Conservation (phyloP, 2,888 invertebrate genomes). For the Apotomis betuletana region DNA sequence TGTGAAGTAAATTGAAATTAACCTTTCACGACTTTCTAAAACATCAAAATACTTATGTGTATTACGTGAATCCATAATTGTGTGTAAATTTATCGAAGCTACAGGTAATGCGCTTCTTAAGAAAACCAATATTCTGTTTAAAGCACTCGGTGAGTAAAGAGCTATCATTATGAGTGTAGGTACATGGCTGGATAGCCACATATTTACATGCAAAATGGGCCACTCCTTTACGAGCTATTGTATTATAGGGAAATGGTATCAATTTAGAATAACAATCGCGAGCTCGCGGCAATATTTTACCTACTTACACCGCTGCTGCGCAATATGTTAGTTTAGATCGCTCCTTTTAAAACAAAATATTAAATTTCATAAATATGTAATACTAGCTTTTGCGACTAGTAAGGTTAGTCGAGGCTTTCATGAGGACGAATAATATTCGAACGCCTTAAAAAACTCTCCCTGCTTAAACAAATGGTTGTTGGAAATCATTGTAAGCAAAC, state of each 20-base stretch:
- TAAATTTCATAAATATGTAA: too few species aligned
- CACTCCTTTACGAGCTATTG: constrained; percentile 21
- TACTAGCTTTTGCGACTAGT: too few species aligned
- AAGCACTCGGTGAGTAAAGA: neutral
- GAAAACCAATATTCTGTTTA: neutral
- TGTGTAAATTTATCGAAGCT: neutral
- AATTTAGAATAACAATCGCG: constrained; percentile 12
- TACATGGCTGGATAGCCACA: neutral
- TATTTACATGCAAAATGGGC: constrained; percentile 3
- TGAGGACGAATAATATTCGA: too few species aligned
- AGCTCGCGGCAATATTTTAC: neutral
- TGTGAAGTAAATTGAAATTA: constrained; percentile 15
- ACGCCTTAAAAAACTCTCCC: too few species aligned
- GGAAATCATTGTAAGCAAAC: constrained; percentile 1
- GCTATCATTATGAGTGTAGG: constrained; percentile 3
- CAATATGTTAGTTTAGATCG: neutral
- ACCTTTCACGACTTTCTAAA: constrained; percentile 25
- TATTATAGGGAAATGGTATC: constrained; percentile 4
- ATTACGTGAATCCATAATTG: neutral
- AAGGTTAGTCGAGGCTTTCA: too few species aligned
- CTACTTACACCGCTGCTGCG: neutral
- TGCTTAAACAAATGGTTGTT: neutral
- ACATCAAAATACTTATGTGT: neutral
- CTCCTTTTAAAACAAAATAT: neutral
- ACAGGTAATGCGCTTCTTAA: neutral